A percentile compares a stretch with the other conserved stretches of the same genome.
Conservation (phyloP, 1,140 invertebrate genomes). For the Halyomorpha halys region DNA sequence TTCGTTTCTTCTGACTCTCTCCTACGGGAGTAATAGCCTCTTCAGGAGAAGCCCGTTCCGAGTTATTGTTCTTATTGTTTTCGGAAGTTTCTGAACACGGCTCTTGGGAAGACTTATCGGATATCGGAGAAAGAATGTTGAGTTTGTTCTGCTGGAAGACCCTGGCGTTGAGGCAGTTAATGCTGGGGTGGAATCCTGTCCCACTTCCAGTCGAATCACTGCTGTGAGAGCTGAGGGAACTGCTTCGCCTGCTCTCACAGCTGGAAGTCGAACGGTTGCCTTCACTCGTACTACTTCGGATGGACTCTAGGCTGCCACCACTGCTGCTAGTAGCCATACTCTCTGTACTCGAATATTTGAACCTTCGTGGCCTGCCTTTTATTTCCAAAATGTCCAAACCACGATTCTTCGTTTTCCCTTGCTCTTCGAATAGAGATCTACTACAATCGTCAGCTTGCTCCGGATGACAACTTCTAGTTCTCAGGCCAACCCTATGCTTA, state of each 20-base stretch:
- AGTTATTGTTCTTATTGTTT: slow-evolving; percentile 65
- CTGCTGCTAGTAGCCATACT: slow-evolving; percentile 75
- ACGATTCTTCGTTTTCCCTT: slow-evolving; percentile 1
- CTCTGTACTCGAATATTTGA: slow-evolving; percentile 72
- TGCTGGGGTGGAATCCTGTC: slow-evolving; percentile 36
- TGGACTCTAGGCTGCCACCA: slow-evolving; percentile 71
- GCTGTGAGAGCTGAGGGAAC: slow-evolving; percentile 65
- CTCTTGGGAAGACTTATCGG: slow-evolving; percentile 80
- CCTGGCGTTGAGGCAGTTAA: slow-evolving; percentile 33
- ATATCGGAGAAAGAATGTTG: slow-evolving; percentile 77
- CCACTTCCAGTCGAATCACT: slow-evolving; percentile 55
- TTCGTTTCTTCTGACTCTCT: slow-evolving; percentile 39
- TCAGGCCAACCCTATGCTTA: slow-evolving; percentile 49
- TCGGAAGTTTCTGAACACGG: slow-evolving; percentile 66
- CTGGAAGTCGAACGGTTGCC: slow-evolving; percentile 69
- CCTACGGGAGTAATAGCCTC: slow-evolving; percentile 17
- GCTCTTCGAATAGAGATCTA: slow-evolving; percentile 7
- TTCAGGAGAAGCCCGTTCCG: slow-evolving; percentile 53
- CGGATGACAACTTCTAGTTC: background rate
- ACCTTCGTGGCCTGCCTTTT: slow-evolving; percentile 49
- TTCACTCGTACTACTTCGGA: slow-evolving; percentile 70
- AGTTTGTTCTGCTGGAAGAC: slow-evolving; percentile 50
- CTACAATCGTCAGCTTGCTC: background rate
- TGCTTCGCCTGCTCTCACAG: slow-evolving; percentile 65
- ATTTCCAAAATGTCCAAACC: slow-evolving; percentile 48